These are phyloP conservation scores for Drosophila acutilabella DNA, from an alignment of 2,888 invertebrate genomes.

Conservation along the genomic window DNA sequence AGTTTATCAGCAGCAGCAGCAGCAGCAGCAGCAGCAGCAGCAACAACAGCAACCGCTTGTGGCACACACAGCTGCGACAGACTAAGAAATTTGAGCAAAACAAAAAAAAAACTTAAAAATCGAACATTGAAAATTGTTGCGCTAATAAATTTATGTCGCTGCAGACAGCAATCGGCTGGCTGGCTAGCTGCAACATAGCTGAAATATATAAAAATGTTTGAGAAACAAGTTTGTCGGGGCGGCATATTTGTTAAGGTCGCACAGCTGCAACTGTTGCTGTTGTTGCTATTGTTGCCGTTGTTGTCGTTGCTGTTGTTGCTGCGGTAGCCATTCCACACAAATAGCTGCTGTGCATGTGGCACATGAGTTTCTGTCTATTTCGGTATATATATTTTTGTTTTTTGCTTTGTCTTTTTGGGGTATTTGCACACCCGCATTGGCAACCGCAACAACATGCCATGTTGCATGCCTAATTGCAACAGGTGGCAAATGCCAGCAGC, in stretches of 20 bases:
- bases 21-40: conserved; percentile 1
- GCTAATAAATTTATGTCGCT: conserved; percentile 73
- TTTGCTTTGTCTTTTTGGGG: conserved; percentile 34
- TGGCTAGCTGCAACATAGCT: conserved; percentile 45
- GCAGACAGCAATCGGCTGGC: conserved; percentile 53
- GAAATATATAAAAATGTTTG: conserved; percentile 52
- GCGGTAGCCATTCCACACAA: conserved; percentile 60
- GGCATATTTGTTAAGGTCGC: conserved; percentile 84
- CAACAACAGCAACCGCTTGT: conserved; percentile 26
- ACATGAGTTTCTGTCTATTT: conserved; percentile 38
- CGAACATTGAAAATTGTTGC: conserved; percentile 64
- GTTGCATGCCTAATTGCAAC: conserved; percentile 82
- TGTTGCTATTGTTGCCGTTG: conserved; percentile 23
- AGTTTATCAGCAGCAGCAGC: conserved; percentile 63
- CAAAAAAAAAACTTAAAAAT: conserved; percentile 19
- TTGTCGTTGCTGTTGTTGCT: conserved; percentile 38
- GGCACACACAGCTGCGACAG: conserved; percentile 51
- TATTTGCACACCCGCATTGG: conserved; percentile 67
- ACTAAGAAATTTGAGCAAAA: conserved; percentile 44
- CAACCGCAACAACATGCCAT: conserved; percentile 79
- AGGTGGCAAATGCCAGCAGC: conserved; percentile 78
- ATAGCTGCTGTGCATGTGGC: conserved; percentile 81
- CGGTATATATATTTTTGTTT: conserved; percentile 12
- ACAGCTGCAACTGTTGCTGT: conserved; percentile 66
- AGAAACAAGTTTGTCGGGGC: conserved; percentile 71